These are phyloP conservation scores for Parauchenoglanis ngamensis DNA, from an alignment of 2,797 vertebrate genomes.

Conservation along the genomic window DNA sequence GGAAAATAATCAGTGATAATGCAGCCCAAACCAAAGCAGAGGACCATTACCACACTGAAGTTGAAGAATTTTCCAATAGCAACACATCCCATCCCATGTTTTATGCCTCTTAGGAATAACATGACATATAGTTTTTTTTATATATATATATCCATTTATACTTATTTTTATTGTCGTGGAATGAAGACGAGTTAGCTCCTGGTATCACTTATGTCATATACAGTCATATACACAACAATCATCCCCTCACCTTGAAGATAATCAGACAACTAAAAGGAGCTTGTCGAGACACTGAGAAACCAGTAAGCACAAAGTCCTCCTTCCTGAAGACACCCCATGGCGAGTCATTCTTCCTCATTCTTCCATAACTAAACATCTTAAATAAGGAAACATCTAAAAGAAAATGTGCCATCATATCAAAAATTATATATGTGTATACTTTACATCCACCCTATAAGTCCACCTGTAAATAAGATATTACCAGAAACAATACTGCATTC, in stretches of 20 bases:
- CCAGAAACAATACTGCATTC: not conserved
- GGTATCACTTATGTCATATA: not conserved
- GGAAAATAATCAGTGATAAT: not conserved
- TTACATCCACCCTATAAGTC: not conserved
- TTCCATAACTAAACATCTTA: not conserved
- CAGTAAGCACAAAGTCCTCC: not conserved
- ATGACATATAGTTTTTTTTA: too few relatives aligned
- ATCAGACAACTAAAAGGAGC: not conserved
- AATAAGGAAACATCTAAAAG: not conserved
- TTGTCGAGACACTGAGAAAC: not conserved
- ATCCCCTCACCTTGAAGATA: not conserved
- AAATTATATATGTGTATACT: not conserved
- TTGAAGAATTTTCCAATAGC: not conserved
- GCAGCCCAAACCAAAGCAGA: not conserved
- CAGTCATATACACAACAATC: not conserved
- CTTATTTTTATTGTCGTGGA: not conserved
- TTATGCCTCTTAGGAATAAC: too few relatives aligned
- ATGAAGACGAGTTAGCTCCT: not conserved
- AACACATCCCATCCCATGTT: not conserved
- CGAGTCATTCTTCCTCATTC: not conserved
- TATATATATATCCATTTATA: not conserved
- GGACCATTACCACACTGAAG: not conserved
- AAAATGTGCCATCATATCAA: not conserved
- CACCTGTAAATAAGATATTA: not conserved
- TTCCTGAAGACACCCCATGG: not conserved